phyloP scores from a whole-genome alignment of 2,888 invertebrate species.

The Mantis religiosa region DNA sequence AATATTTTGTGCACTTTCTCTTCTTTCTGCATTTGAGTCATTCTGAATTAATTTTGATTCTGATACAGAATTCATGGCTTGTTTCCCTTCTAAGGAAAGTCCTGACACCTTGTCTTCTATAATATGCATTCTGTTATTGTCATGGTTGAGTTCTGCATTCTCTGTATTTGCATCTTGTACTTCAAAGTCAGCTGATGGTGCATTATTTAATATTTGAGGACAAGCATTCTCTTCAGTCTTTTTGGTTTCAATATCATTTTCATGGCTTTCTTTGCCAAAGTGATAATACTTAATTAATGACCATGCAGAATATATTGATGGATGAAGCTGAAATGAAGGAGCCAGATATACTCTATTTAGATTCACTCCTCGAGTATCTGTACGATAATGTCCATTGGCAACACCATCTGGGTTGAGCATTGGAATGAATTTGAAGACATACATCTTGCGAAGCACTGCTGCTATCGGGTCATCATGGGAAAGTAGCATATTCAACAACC shows the following conservation, averaged over 20 bases:
- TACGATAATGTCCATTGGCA: conserved; percentile 77
- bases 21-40: neutral
- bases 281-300: conserved; percentile 64
- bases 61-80: neutral
- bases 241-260: neutral
- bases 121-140: neutral
- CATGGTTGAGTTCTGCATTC: neutral
- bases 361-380: conserved; percentile 83
- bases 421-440: conserved; percentile 86
- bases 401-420: conserved; percentile 92
- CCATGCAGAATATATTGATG: conserved; percentile 81
- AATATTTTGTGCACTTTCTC: neutral
- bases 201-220: neutral
- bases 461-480: conserved; percentile 72
- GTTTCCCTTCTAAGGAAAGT: conserved; percentile 40
- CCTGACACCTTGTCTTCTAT: conserved; percentile 39
- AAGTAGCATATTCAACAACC: conserved; percentile 75
- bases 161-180: neutral
- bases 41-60: neutral
- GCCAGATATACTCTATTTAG: conserved; percentile 81
- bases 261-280: conserved; percentile 46
- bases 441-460: conserved; percentile 63
- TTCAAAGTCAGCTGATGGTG: neutral
- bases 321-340: conserved; percentile 70
- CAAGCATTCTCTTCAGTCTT: neutral